A percentile compares a stretch with the other conserved stretches of the same genome.
These are phyloP conservation scores for Daubentonia madagascariensis DNA, from an alignment of 2,113 vertebrate species.

Conservation along the genomic window DNA sequence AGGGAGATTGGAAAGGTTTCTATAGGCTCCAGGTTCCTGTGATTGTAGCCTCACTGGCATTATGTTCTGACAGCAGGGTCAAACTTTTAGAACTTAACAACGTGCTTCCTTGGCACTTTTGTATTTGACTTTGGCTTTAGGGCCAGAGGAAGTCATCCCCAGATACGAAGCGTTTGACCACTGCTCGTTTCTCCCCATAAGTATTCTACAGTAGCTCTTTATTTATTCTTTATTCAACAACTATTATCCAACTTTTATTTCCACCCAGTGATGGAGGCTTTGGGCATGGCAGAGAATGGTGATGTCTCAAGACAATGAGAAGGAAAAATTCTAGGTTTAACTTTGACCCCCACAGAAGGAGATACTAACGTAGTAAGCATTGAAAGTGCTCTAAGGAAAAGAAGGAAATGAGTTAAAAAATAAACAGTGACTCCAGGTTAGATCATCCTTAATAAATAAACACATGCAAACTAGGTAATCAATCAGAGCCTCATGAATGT, in stretches of 20 bases:
- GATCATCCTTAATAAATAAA: accelerated
- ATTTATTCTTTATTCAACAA: background rate
- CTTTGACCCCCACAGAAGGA: background rate
- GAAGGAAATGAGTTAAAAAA: background rate
- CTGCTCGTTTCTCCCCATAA: background rate
- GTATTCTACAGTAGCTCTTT: background rate
- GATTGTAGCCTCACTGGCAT: accelerated
- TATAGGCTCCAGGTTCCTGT: background rate
- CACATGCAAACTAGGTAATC: accelerated
- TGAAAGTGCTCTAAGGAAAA: background rate
- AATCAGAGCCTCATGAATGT: accelerated
- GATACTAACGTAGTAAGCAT: accelerated
- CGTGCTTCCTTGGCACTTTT: background rate
- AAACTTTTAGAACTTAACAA: background rate
- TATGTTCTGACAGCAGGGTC: background rate
- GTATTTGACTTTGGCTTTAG: background rate
- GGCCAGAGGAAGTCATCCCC: background rate
- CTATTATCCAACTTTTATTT: background rate
- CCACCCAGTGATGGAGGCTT: background rate
- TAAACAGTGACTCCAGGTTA: too few species aligned
- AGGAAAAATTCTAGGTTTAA: background rate
- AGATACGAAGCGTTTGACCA: background rate
- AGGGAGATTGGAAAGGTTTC: background rate
- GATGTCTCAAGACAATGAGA: background rate
- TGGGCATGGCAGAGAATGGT: background rate